Evolutionary conservation across 2,113 vertebrate genomes (phyloP), one percentile per base, ranked within the genome.

Genomic region (Lipophrys pholis): DNA sequence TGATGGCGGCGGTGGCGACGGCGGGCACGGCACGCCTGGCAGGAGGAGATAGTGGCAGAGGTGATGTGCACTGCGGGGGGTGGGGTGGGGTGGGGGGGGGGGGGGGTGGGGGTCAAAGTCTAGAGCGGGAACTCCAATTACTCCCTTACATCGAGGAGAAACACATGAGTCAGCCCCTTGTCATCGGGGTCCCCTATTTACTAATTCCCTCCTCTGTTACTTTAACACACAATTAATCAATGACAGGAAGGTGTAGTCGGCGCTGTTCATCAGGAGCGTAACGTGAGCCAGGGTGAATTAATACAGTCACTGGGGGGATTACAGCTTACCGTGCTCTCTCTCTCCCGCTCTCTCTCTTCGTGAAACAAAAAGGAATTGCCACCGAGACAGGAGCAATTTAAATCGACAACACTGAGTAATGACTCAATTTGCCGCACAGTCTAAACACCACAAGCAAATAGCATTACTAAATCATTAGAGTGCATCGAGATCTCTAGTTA

Each of bases 141-240:
- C 63, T 80, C 78, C 63, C 67, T 76, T 42, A 75, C 71, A 15
- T 52, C 39, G 58, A 80, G 52, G 72, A 74, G 55, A 68, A 84
- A 70, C 69, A 61, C 42, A 68, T 59, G 69, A 81, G 72, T 82
- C 72, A 73, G 66, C 76, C 68, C 21, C 45, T 52, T 80, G 80
- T 88, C 82, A 70, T 81, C 70, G 63, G 71, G 87, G 73, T 83
- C 81, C 73, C 72, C 80, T 83, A 80, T 92, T 90, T 86, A 85
- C 85, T 92, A 90, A 90, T 85, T 92, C 87, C 87, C 85, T 90
- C 84, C 89, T 89, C 79, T 89, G 85, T 91, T 93, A 86, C 86
- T 90, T 89, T 87, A 91, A 87, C 89, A 91, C 84, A 81, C 89
- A 89, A 91, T 92, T 93, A 91, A 91, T 92, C 93, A 93, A 84